Evolutionary conservation across 2,113 vertebrate species (phyloP).

Genomic region (Procapra przewalskii): DNA sequence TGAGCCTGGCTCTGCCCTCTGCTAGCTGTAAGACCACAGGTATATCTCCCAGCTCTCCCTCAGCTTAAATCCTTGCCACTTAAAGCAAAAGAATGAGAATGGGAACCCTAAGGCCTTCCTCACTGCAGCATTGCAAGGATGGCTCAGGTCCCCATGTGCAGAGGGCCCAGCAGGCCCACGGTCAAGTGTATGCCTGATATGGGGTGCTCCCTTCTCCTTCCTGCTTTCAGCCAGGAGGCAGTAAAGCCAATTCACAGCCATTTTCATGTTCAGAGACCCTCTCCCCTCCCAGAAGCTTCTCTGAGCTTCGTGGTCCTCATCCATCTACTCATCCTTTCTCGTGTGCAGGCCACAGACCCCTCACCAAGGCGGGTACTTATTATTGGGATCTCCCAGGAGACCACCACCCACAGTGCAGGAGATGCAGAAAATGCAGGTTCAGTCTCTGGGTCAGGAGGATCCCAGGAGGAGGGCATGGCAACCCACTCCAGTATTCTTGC

Average conservation of each 20-base stretch:
- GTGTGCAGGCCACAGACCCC: fast-evolving
- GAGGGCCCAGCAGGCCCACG: fast-evolving
- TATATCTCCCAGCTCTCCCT: not conserved
- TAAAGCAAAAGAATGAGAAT: not conserved
- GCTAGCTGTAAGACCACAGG: not conserved
- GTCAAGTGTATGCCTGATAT: fast-evolving
- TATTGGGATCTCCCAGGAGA: not conserved
- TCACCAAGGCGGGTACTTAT: not conserved
- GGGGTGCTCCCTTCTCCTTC: not conserved
- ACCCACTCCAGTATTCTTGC: not conserved
- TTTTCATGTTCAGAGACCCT: not conserved
- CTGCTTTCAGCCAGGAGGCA: not conserved
- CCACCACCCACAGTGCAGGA: not conserved
- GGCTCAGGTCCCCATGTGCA: fast-evolving
- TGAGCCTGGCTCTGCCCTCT: not conserved
- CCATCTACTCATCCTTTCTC: not conserved
- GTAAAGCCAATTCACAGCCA: not conserved
- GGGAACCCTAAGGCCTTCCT: not conserved
- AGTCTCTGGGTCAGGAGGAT: not conserved
- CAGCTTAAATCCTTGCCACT: not conserved
- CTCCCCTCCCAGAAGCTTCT: not conserved
- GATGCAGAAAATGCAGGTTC: not conserved
- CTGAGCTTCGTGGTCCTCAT: not conserved
- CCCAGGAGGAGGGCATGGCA: not conserved
- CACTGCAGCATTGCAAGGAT: not conserved